Evolutionary conservation across 2,888 invertebrate species (phyloP), one percentile per base, ranked within the genome.

Genomic region (Agonopterix arenella): DNA sequence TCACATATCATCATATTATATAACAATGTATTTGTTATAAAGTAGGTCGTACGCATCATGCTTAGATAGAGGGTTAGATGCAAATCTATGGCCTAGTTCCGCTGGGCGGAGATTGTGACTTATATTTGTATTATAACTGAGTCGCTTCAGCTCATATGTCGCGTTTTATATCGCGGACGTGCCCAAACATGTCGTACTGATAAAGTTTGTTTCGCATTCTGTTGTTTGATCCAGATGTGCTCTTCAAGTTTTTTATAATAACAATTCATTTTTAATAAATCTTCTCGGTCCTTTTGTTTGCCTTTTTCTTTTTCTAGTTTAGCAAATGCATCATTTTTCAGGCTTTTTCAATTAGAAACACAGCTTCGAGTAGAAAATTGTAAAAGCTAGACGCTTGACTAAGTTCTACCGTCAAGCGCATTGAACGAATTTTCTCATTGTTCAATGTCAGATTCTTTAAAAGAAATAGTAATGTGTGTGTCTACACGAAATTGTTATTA

Each of bases 31-130:
- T 28, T 5, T 28, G 28, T 28, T 28, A 28, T 28, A 28, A 28
- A 28, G 28, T 28, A 28, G 28, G 28, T 28, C 28, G 7, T 28
- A 28, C 28, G 28, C 28, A 28, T 28, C 5, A 28, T 28, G 28
- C 28, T 40, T 13, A 55, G 51, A 50, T 49, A 54, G 46, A 61
- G 52, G 56, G 58, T 62, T 57, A 57, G 55, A 60, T 65, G 60
- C 55, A 64, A 67, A 66, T 64, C 62, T 59, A 58, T 62, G 63
- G 55, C 57, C 61, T 57, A 65, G 61, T 66, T 68, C 53, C 56
- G 36, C 48, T 47, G 52, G 51, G 52, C 54, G 59, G 61, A 59
- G 60, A 56, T 11, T 64, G 57, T 58, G 61, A 57, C 61, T 62
- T 60, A 61, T 60, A 53, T 62, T 28, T 60, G 59, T 65, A 61